These are phyloP conservation scores for Aporophyla lueneburgensis DNA, from an alignment of 2,888 invertebrate genomes.

Conservation along the genomic window DNA sequence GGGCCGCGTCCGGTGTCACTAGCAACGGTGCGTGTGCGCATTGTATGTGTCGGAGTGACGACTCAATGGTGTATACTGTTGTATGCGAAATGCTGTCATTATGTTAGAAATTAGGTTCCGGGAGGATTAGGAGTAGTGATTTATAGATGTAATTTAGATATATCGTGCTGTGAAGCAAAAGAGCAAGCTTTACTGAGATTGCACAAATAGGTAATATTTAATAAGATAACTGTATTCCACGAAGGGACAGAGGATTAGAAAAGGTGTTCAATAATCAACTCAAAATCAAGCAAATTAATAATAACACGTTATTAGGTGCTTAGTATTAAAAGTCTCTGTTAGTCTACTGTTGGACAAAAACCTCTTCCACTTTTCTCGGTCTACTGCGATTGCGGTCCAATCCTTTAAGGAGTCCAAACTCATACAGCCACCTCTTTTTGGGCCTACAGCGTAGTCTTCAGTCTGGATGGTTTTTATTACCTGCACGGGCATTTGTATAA, in stretches of 20 bases:
- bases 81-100: constrained; percentile 45
- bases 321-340: too few relatives aligned
- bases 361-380: background rate
- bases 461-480: too few relatives aligned
- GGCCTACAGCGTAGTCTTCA: background rate
- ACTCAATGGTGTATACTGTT: constrained; percentile 48
- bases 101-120: constrained; percentile 26
- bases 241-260: too few relatives aligned
- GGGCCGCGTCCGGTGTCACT: constrained; percentile 77
- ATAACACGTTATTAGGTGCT: too few relatives aligned
- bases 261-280: too few relatives aligned
- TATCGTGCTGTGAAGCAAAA: background rate
- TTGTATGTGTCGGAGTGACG: constrained; percentile 57
- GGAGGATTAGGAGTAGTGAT: constrained; percentile 13
- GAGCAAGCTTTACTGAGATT: background rate
- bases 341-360: background rate
- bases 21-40: constrained; percentile 57
- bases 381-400: background rate
- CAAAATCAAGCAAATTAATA: too few relatives aligned
- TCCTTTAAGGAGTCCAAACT: background rate
- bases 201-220: too few relatives aligned
- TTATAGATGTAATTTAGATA: constrained; percentile 17
- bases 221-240: too few relatives aligned
- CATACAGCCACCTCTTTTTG: background rate
- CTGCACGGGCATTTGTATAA: background rate